Base-by-base conservation (phyloP, 2,888 invertebrate species). In the Panzeria rudis region DNA sequence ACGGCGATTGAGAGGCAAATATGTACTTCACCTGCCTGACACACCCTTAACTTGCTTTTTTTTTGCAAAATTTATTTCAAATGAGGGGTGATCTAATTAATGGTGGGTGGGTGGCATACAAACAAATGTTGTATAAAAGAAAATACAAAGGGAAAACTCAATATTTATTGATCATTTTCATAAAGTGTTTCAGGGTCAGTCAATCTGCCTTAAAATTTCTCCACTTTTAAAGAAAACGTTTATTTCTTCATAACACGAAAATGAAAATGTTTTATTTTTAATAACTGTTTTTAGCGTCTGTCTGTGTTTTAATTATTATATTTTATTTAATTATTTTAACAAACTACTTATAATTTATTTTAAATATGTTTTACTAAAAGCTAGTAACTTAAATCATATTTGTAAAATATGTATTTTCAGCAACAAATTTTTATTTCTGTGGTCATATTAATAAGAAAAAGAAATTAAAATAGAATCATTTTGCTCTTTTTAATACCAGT, bases 341-440 rank as follows among this genome's bases (percentile, higher is more conserved):
- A 17, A 62, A 29, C n/a, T 25, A 35, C 20, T 6, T 3, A 47
- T 47, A 59, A 77, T 64, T 56, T 32, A 47, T 32, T 73, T 4
- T 38, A 76, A 79, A 79, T 25, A 54, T 72, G 47, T 71, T 64
- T 41, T 66, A 29, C 69, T 64, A 83, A 77, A 41, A 61, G 32
- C 62, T 56, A 59, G 15, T 59, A 71, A 76, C 50, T 25, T 77
- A 61, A 83, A 77, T 61, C 11, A 13, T 38, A 11, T 38, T 38
- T 38, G 13, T 38, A 38, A 38, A 38, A 13, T 3, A 13, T 38
- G 38, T 38, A 13, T 38, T 38, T 38, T 38, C 3, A 38, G 11
- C 9, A 38, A 73, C 69, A 62, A 78, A 83, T 62, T 68, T 72
- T 38, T 73, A 68, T 75, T 78, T n/a, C 77, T 78, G 73, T 79